Conservation (phyloP, 2,888 invertebrate genomes). For the Lepidochrysops patricia region DNA sequence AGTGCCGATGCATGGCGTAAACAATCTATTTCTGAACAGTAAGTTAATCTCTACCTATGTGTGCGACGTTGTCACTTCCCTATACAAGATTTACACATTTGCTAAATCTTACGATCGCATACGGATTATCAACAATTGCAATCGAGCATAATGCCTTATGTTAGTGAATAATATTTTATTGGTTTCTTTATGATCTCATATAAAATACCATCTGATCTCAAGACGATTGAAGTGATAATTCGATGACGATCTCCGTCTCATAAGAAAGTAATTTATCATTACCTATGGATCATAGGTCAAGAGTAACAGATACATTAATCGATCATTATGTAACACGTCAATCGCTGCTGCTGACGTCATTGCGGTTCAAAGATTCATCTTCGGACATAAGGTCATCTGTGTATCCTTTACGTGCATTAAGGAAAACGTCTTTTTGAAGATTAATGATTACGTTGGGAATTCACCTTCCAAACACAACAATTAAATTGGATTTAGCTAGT, state of each 20-base stretch:
- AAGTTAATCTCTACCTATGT: conserved; percentile 48
- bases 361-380: not conserved
- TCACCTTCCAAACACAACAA: not conserved
- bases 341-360: not conserved
- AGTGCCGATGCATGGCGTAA: conserved; percentile 62
- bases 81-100: not conserved
- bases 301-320: not conserved
- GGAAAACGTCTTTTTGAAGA: not conserved
- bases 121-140: not conserved
- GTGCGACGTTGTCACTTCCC: conserved; percentile 29
- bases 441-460: not conserved
- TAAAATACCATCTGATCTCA: not conserved
- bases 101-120: not conserved
- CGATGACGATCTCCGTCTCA: not conserved
- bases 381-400: not conserved
- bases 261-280: not conserved
- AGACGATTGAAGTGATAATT: not conserved
- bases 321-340: not conserved
- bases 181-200: not conserved
- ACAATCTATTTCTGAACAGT: conserved; percentile 69
- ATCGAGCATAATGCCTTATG: not conserved
- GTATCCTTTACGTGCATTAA: not conserved
- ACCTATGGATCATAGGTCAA: conserved; percentile 6
- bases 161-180: no score
- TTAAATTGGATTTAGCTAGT: not conserved